Evolutionary conservation across 1,140 invertebrate species (phyloP).

Genomic region (Colletes latitarsis): DNA sequence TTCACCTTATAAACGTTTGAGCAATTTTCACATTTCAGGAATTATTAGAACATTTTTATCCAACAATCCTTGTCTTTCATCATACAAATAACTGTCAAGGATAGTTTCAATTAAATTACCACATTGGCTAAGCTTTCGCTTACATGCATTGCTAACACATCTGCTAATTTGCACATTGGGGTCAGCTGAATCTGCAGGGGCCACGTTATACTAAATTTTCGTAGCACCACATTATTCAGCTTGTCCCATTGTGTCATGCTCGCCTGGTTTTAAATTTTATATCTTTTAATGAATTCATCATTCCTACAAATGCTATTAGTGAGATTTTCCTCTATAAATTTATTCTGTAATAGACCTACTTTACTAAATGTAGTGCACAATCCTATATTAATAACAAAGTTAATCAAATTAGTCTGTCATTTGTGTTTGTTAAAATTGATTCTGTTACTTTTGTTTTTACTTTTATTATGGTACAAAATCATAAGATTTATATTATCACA

Average conservation of each 20-base stretch:
- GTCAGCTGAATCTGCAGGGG: slow-evolving; percentile 81
- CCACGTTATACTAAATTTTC: slow-evolving; percentile 79
- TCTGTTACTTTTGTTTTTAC: slow-evolving; percentile 8
- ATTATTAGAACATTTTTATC: slow-evolving; percentile 11
- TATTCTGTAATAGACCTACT: slow-evolving; percentile 24
- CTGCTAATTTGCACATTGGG: slow-evolving; percentile 71
- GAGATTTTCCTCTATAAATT: slow-evolving; percentile 18
- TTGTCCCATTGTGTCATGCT: slow-evolving; percentile 76
- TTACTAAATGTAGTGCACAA: slow-evolving; percentile 1
- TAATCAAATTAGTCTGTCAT: slow-evolving; percentile 8
- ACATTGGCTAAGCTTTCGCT: slow-evolving; percentile 64
- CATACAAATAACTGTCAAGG: slow-evolving; percentile 22
- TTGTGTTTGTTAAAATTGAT: slow-evolving; percentile 16
- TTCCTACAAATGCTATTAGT: slow-evolving; percentile 18
- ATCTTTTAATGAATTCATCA: slow-evolving; percentile 55
- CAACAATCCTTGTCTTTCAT: slow-evolving; percentile 25
- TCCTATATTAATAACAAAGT: slow-evolving; percentile 5
- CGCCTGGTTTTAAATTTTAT: slow-evolving; percentile 67
- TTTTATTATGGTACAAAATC: neutral
- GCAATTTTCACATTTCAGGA: slow-evolving; percentile 14
- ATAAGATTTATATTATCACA: too few species aligned
- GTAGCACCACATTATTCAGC: slow-evolving; percentile 88
- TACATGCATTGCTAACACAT: slow-evolving; percentile 65
- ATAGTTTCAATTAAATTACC: slow-evolving; percentile 34
- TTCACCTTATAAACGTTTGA: slow-evolving; percentile 22